These are phyloP conservation scores for Dolichoris vasculosae DNA, from an alignment of 1,140 invertebrate genomes.

Conservation along the genomic window DNA sequence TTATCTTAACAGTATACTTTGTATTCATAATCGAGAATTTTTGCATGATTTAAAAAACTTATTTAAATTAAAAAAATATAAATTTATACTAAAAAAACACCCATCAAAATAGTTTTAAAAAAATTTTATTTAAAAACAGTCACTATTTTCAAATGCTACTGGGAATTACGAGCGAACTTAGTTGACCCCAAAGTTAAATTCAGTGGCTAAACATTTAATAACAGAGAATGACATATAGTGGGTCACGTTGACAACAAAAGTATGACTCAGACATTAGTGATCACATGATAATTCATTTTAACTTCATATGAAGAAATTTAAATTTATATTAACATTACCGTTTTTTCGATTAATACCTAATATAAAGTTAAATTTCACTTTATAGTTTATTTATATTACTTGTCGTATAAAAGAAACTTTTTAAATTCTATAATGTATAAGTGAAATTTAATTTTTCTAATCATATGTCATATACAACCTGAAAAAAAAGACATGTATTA, in stretches of 20 bases:
- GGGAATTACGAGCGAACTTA: not conserved
- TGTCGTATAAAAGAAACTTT: not conserved
- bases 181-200: slow-evolving; percentile 3
- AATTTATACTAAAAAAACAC: not conserved
- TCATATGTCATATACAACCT: not conserved
- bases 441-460: slow-evolving; percentile 8
- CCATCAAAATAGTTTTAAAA: slow-evolving; percentile 17
- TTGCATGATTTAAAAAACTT: not conserved
- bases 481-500: slow-evolving; percentile 2
- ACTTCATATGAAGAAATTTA: not conserved
- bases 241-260: slow-evolving; percentile 24
- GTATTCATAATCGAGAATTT: not conserved
- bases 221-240: slow-evolving; percentile 8
- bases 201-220: slow-evolving; percentile 8
- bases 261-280: not conserved
- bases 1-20: slow-evolving; percentile 20
- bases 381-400: not conserved
- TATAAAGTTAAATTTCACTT: not conserved
- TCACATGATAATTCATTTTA: not conserved
- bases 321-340: slow-evolving; percentile 20
- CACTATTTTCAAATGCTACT: not conserved
- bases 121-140: not conserved
- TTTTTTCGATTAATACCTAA: not conserved
- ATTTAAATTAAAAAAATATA: not conserved
- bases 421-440: not conserved